phyloP scores from a whole-genome alignment of 2,888 invertebrate species.

The Dinocampus coccinellae region DNA sequence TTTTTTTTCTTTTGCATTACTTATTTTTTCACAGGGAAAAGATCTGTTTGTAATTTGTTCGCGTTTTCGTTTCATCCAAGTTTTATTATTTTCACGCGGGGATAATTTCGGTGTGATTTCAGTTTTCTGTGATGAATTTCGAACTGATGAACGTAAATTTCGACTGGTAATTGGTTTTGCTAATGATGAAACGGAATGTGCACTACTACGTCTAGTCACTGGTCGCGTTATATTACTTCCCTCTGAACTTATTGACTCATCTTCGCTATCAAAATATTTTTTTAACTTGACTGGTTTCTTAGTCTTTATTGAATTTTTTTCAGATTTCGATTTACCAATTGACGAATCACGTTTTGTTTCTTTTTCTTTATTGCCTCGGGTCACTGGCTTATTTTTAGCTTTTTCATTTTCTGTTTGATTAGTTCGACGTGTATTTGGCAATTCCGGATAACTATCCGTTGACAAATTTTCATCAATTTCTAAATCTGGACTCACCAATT shows the following conservation, averaged over 20 bases:
- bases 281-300: constrained; percentile 42
- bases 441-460: constrained; percentile 77
- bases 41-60: constrained; percentile 7
- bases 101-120: not conserved
- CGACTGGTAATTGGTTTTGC: constrained; percentile 51
- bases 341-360: constrained; percentile 60
- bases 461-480: constrained; percentile 76
- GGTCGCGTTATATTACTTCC: constrained; percentile 56
- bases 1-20: constrained; percentile 29
- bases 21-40: constrained; percentile 29
- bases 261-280: constrained; percentile 57
- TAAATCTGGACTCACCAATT: constrained; percentile 75
- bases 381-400: constrained; percentile 60
- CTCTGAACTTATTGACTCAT: constrained; percentile 60
- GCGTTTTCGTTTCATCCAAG: constrained; percentile 23
- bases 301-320: constrained; percentile 43
- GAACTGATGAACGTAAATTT: constrained; percentile 57
- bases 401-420: constrained; percentile 74
- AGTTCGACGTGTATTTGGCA: constrained; percentile 75
- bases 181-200: constrained; percentile 29
- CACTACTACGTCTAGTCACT: constrained; percentile 53
- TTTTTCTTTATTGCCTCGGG: constrained; percentile 69
- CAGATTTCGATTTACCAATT: constrained; percentile 31
- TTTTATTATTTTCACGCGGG: not conserved
- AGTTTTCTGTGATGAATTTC: constrained; percentile 44